These are phyloP conservation scores for Euplagia quadripunctaria DNA, from an alignment of 2,888 invertebrate genomes.

Conservation along the genomic window DNA sequence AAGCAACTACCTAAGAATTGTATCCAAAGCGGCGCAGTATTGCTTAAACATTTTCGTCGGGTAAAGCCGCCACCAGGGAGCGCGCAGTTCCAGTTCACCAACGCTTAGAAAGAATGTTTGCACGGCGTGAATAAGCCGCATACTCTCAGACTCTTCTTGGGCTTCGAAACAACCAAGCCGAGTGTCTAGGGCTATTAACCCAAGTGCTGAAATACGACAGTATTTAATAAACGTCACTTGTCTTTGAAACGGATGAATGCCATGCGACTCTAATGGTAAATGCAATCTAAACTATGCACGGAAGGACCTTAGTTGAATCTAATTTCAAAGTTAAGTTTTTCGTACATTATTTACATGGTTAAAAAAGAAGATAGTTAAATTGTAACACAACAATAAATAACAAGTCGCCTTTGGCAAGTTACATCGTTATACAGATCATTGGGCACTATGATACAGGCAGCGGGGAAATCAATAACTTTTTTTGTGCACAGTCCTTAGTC, in stretches of 20 bases:
- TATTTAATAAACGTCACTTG: not conserved
- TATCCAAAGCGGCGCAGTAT: conserved; percentile 90
- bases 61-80: conserved; percentile 90
- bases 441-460: too few relatives aligned
- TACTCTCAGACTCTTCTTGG: conserved; percentile 86
- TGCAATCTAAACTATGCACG: not conserved
- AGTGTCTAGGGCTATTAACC: conserved; percentile 89
- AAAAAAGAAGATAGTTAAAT: not conserved
- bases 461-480: not conserved
- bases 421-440: too few relatives aligned
- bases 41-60: conserved; percentile 88
- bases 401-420: not conserved
- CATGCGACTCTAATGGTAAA: not conserved
- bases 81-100: conserved; percentile 88
- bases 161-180: conserved; percentile 89
- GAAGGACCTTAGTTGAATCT: too few relatives aligned
- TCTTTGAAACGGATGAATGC: not conserved
- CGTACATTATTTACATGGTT: not conserved
- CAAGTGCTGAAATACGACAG: conserved; percentile 84
- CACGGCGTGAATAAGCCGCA: conserved; percentile 89
- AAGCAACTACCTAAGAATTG: conserved; percentile 88
- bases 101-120: conserved; percentile 90
- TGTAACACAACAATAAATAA: not conserved
- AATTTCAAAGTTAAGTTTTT: too few relatives aligned
- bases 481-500: not conserved